Evolutionary conservation across 1,140 invertebrate genomes (phyloP).

Genomic region (Antheraea pernyi): DNA sequence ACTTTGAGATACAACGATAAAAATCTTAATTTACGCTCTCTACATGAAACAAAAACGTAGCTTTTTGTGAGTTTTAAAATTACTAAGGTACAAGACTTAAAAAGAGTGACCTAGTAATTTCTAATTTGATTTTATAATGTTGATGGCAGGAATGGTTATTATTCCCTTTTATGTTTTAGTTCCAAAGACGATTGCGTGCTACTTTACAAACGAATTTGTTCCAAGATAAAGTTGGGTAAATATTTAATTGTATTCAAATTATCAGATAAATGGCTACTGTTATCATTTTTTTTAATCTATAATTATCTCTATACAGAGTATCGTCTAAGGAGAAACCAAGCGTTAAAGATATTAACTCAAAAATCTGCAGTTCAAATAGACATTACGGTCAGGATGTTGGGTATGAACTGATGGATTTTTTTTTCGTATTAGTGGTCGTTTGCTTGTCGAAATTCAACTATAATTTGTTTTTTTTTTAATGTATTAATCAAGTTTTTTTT

Average conservation of each 20-base stretch:
- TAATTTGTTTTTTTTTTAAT: too few relatives aligned
- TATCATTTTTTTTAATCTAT: not conserved
- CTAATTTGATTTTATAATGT: too few relatives aligned
- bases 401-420: not conserved
- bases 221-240: slow-evolving; percentile 38
- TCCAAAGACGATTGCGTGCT: slow-evolving; percentile 51
- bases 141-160: too few relatives aligned
- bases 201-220: slow-evolving; percentile 23
- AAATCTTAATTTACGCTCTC: too few relatives aligned
- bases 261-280: not conserved
- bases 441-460: too few relatives aligned
- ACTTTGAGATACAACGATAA: too few relatives aligned
- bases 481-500: too few relatives aligned
- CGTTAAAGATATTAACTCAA: slow-evolving; percentile 26
- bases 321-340: slow-evolving; percentile 19
- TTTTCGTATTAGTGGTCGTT: not conserved
- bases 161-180: slow-evolving; percentile 34
- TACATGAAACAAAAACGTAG: too few relatives aligned
- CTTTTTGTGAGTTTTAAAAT: too few relatives aligned
- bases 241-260: slow-evolving; percentile 14
- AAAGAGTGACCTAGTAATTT: too few relatives aligned
- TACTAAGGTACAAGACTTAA: too few relatives aligned
- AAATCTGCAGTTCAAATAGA: slow-evolving; percentile 18
- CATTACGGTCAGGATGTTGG: not conserved
- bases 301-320: too few relatives aligned